Evolutionary conservation across 2,113 vertebrate genomes (phyloP).

Genomic region (Lepisosteus oculatus): DNA sequence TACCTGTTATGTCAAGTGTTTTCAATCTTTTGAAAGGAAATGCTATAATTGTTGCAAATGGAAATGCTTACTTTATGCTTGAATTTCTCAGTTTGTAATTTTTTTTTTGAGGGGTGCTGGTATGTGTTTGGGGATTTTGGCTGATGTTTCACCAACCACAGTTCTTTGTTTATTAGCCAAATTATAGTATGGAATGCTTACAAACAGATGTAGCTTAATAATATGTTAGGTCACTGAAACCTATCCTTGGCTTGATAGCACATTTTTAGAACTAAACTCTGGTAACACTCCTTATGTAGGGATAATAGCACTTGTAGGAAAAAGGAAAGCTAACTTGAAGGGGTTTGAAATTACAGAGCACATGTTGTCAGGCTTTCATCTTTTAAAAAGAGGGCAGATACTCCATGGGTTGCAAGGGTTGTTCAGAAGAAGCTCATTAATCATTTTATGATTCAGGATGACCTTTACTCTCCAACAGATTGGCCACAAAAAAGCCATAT

Average conservation of each 20-base stretch:
- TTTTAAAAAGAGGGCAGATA: slow-evolving; percentile 31
- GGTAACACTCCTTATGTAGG: slow-evolving; percentile 53
- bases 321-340: slow-evolving; percentile 11
- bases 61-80: too few species aligned
- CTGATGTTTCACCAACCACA: too few species aligned
- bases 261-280: slow-evolving; percentile 50
- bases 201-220: slow-evolving; percentile 50
- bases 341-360: slow-evolving; percentile 46
- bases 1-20: too few species aligned
- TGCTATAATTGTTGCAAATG: too few species aligned
- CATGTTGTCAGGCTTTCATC: slow-evolving; percentile 42
- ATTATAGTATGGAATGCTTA: too few species aligned
- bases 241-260: slow-evolving; percentile 61
- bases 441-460: slow-evolving; percentile 48
- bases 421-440: slow-evolving; percentile 54
- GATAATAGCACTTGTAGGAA: slow-evolving; percentile 55
- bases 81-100: too few species aligned
- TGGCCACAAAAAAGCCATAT: slow-evolving; percentile 15
- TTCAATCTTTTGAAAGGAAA: too few species aligned
- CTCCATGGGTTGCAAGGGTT: slow-evolving; percentile 40
- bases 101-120: too few species aligned
- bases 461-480: slow-evolving; percentile 13
- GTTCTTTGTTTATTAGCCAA: too few species aligned
- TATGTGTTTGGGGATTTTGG: too few species aligned
- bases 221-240: slow-evolving; percentile 46